Conservation (phyloP, 1,140 invertebrate species). For the Diabrotica undecimpunctata region DNA sequence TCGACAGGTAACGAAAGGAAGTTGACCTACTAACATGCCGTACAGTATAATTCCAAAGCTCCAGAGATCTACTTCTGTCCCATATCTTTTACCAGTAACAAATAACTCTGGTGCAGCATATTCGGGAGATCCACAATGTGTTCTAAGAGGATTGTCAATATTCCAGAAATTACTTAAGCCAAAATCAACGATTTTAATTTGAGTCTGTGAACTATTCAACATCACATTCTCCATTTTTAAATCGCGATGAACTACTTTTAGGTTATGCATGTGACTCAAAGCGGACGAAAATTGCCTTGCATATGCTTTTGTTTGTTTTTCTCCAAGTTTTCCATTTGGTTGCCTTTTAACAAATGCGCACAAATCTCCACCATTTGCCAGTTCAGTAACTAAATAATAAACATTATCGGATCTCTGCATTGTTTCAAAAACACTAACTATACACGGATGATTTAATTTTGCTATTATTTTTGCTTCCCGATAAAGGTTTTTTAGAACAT, state of each 20-base stretch:
- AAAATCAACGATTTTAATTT: slow-evolving; percentile 73
- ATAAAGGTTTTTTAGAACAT: slow-evolving; percentile 62
- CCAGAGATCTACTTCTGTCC: slow-evolving; percentile 74
- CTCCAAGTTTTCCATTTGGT: slow-evolving; percentile 56
- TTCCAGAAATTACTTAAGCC: slow-evolving; percentile 65
- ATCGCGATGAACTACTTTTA: slow-evolving; percentile 56
- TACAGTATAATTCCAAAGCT: slow-evolving; percentile 50
- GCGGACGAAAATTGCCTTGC: slow-evolving; percentile 65
- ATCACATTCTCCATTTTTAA: slow-evolving; percentile 76
- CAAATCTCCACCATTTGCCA: slow-evolving; percentile 64
- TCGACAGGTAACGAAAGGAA: slow-evolving; percentile 58
- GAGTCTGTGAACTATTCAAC: slow-evolving; percentile 61
- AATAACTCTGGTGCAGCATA: slow-evolving; percentile 74
- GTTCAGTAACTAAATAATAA: slow-evolving; percentile 66
- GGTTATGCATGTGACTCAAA: slow-evolving; percentile 63
- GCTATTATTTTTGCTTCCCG: slow-evolving; percentile 65
- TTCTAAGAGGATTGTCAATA: slow-evolving; percentile 56
- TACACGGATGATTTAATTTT: slow-evolving; percentile 63
- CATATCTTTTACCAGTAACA: slow-evolving; percentile 58
- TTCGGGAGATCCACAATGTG: slow-evolving; percentile 72
- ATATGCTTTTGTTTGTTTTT: slow-evolving; percentile 55
- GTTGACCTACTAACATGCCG: slow-evolving; percentile 52
- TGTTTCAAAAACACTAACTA: slow-evolving; percentile 64
- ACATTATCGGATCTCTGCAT: slow-evolving; percentile 58
- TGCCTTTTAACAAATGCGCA: slow-evolving; percentile 59